phyloP scores from a whole-genome alignment of 2,113 vertebrate genomes.

The Anolis sagrei region DNA sequence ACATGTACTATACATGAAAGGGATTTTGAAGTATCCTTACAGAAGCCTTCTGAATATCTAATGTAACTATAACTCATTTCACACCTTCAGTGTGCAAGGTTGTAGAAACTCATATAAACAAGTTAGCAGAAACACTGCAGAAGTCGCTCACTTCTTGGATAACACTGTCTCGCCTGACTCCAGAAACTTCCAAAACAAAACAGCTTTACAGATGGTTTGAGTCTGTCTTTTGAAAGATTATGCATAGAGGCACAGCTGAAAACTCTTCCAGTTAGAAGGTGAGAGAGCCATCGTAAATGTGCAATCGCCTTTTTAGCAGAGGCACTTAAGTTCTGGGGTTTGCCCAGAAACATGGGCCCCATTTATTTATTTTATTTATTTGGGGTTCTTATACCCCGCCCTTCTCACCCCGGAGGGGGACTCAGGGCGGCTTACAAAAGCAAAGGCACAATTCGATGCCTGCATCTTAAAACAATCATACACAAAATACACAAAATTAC shows the following conservation, averaged over 20 bases:
- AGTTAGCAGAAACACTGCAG: neutral
- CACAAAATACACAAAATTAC: too few relatives aligned
- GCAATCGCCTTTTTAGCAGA: neutral
- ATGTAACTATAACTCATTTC: neutral
- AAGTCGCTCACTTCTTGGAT: neutral
- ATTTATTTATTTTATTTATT: too few relatives aligned
- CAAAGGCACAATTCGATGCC: too few relatives aligned
- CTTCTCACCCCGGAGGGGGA: too few relatives aligned
- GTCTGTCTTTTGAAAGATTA: neutral
- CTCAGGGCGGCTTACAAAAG: too few relatives aligned
- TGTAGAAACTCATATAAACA: neutral
- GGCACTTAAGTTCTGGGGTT: neutral
- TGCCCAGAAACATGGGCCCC: neutral
- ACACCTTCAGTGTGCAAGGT: neutral
- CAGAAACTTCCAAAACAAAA: neutral
- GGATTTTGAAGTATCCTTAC: neutral
- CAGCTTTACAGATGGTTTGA: neutral
- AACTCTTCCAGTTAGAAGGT: neutral
- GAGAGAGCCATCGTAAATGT: neutral
- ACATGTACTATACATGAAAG: neutral
- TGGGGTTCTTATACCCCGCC: too few relatives aligned
- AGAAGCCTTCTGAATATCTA: neutral
- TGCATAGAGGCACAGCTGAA: neutral
- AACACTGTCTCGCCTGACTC: neutral
- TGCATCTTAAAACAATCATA: too few relatives aligned